phyloP scores from a whole-genome alignment of 1,140 invertebrate species.

The Triops cancriformis region DNA sequence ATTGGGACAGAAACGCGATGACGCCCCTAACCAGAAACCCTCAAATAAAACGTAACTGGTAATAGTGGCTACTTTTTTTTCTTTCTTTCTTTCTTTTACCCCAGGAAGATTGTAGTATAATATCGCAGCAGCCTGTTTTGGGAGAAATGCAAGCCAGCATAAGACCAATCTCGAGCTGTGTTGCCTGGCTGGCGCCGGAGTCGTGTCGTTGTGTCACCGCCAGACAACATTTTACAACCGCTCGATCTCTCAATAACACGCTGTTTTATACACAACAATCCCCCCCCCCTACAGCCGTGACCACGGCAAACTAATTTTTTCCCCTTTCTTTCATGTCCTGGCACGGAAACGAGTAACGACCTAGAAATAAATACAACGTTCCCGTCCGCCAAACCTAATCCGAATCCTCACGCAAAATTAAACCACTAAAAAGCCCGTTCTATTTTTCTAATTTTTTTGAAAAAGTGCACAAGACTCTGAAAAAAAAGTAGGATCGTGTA shows the following conservation, averaged over 20 bases:
- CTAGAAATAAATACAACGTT: not conserved
- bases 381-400: not conserved
- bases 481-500: not conserved
- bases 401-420: not conserved
- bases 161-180: not conserved
- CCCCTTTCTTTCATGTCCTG: not conserved
- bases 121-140: not conserved
- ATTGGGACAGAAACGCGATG: not conserved
- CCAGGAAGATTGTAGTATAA: not conserved
- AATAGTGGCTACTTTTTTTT: too few species aligned
- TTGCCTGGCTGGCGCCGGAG: not conserved
- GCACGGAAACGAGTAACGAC: too few species aligned
- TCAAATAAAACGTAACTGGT: not conserved
- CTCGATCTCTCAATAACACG: not conserved
- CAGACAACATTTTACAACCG: constrained; percentile 1
- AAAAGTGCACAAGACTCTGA: not conserved
- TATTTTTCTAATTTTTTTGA: not conserved
- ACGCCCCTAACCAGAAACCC: not conserved
- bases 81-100: not conserved
- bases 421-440: not conserved
- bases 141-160: not conserved
- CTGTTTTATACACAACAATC: constrained; percentile 7
- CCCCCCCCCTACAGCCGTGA: constrained; percentile 1
- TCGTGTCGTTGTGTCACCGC: constrained; percentile 8
- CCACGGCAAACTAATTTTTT: not conserved